These are phyloP conservation scores for Lophura swinhoii DNA, from an alignment of 2,797 vertebrate species.

Conservation along the genomic window DNA sequence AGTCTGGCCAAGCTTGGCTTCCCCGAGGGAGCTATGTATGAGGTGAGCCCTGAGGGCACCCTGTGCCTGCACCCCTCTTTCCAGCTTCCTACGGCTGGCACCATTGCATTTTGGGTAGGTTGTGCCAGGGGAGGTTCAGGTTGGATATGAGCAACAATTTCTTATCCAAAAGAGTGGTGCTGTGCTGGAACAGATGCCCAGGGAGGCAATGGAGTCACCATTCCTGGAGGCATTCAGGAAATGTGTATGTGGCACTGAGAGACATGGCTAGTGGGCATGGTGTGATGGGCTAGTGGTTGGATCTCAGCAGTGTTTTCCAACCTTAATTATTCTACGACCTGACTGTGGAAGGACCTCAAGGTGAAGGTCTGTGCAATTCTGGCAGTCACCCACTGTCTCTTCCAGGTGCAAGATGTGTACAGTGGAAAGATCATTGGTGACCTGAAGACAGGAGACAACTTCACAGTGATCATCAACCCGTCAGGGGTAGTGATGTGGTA, in stretches of 20 bases:
- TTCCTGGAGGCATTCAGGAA: too few relatives aligned
- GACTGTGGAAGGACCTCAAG: neutral
- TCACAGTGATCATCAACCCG: slow-evolving; percentile 90
- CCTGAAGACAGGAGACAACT: slow-evolving; percentile 80
- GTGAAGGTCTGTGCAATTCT: neutral
- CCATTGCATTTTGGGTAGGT: neutral
- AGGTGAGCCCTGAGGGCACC: slow-evolving; percentile 64
- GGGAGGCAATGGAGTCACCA: too few relatives aligned
- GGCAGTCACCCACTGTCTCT: neutral
- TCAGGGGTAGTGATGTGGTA: slow-evolving; percentile 95
- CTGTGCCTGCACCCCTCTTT: neutral
- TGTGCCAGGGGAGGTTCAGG: neutral
- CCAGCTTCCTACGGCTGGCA: neutral
- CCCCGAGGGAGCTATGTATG: slow-evolving; percentile 58
- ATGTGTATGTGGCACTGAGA: too few relatives aligned
- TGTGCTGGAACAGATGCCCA: too few relatives aligned
- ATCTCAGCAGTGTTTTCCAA: too few relatives aligned
- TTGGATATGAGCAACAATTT: too few relatives aligned
- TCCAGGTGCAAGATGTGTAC: slow-evolving; percentile 87
- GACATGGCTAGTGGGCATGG: too few relatives aligned
- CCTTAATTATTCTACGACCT: too few relatives aligned
- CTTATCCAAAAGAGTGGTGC: too few relatives aligned
- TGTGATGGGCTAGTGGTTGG: too few relatives aligned
- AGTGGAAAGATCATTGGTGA: slow-evolving; percentile 48
- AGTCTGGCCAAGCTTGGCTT: slow-evolving; percentile 85